Conservation (phyloP, 2,797 vertebrate genomes). For the Acipenser ruthenus region DNA sequence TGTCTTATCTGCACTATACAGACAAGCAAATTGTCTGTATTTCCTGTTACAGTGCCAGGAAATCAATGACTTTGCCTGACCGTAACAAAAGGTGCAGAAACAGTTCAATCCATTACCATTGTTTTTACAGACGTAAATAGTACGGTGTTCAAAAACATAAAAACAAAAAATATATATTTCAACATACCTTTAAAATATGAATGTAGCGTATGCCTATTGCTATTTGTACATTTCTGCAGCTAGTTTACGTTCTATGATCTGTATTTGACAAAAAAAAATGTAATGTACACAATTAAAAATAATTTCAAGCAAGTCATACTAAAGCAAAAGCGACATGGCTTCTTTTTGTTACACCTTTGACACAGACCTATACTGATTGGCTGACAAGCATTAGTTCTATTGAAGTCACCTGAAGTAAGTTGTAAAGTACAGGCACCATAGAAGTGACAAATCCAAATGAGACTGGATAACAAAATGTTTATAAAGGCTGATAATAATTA, state of each 20-base stretch:
- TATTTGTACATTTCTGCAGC: background rate
- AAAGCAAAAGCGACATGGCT: too few species aligned
- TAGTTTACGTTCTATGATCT: too few species aligned
- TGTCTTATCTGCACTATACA: slow-evolving; percentile 34
- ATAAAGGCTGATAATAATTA: background rate
- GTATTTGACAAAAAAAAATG: too few species aligned
- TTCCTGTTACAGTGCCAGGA: slow-evolving; percentile 57
- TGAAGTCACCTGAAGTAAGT: background rate
- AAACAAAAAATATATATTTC: background rate
- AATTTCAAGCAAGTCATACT: background rate
- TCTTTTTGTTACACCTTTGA: background rate
- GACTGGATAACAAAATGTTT: background rate
- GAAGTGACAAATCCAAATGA: background rate
- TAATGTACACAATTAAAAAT: background rate
- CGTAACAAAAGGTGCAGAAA: slow-evolving; percentile 17
- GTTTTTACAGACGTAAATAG: background rate
- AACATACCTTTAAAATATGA: background rate
- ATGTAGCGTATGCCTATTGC: background rate
- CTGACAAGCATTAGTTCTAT: background rate
- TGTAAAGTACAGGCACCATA: background rate
- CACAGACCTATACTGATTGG: background rate
- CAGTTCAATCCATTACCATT: slow-evolving; percentile 9
- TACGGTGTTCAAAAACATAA: background rate
- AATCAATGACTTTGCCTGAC: slow-evolving; percentile 26
- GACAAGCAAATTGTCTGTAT: slow-evolving; percentile 19